These are phyloP conservation scores for Lydus trimaculatus DNA, from an alignment of 2,888 invertebrate genomes.

Conservation along the genomic window DNA sequence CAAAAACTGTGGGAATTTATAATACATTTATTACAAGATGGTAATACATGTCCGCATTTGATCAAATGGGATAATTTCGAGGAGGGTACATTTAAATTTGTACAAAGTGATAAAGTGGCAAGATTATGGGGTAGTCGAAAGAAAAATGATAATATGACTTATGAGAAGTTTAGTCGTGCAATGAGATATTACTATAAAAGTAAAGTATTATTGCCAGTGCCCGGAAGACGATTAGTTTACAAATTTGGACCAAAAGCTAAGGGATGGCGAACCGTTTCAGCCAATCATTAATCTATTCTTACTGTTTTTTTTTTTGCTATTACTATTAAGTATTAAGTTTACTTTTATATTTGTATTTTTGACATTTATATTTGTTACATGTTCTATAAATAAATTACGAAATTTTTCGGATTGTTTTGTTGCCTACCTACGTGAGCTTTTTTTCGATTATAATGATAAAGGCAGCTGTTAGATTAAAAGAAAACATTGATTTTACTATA, in stretches of 20 bases:
- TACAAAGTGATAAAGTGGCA: conserved; percentile 86
- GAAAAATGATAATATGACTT: conserved; percentile 89
- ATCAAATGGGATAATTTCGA: conserved; percentile 90
- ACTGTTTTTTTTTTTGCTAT: neutral
- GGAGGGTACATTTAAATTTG: conserved; percentile 86
- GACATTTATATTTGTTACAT: too few relatives aligned
- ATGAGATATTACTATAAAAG: conserved; percentile 89
- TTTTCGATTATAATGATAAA: too few relatives aligned
- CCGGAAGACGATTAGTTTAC: conserved; percentile 79
- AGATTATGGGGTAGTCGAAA: conserved; percentile 87
- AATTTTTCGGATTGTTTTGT: too few relatives aligned
- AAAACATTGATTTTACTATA: too few relatives aligned
- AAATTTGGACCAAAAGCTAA: conserved; percentile 83
- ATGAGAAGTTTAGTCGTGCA: conserved; percentile 90
- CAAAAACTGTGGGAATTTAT: conserved; percentile 83
- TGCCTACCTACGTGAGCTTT: too few relatives aligned
- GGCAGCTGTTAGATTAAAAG: too few relatives aligned
- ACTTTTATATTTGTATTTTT: too few relatives aligned
- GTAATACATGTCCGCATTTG: conserved; percentile 78
- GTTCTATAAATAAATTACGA: too few relatives aligned
- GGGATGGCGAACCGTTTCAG: conserved; percentile 69
- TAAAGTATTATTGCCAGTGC: conserved; percentile 76
- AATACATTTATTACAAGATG: conserved; percentile 78
- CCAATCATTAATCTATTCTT: neutral
- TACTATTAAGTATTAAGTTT: too few relatives aligned